Conservation (phyloP, 1,140 invertebrate species). For the Conus ventricosus region DNA sequence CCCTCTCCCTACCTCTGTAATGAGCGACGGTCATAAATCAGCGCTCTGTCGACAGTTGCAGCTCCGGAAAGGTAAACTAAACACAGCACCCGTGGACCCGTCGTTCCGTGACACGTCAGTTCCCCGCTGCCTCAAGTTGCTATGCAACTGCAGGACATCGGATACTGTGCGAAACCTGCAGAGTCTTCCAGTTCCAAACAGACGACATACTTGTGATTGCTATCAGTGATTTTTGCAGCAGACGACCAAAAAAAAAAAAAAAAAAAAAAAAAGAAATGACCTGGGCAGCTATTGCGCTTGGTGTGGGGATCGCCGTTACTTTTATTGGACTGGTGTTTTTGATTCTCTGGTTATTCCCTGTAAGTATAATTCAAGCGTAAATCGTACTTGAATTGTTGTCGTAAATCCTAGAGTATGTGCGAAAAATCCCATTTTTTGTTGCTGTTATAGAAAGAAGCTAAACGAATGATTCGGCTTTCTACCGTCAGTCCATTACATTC, state of each 20-base stretch:
- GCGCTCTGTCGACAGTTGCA: no score
- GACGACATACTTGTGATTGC: not conserved
- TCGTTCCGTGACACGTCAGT: not conserved
- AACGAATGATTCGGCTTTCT: no score
- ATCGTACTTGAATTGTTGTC: no score
- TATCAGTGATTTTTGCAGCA: no score
- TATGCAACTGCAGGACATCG: not conserved
- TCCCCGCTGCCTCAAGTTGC: not conserved
- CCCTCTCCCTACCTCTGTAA: no score
- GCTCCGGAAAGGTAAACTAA: no score
- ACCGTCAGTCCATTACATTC: no score
- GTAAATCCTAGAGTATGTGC: no score
- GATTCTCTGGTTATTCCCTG: not conserved
- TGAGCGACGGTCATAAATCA: no score
- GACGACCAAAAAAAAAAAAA: no score
- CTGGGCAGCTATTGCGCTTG: not conserved
- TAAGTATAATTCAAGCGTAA: not conserved
- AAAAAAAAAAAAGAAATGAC: not conserved
- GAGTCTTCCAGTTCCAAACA: not conserved
- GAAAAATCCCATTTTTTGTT: no score
- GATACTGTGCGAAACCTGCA: not conserved
- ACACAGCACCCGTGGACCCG: not conserved
- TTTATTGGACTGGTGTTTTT: not conserved
- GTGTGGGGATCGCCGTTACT: not conserved
- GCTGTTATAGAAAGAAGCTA: no score